Evolutionary conservation across 2,113 vertebrate genomes (phyloP).

Genomic region (Gopherus evgoodei): DNA sequence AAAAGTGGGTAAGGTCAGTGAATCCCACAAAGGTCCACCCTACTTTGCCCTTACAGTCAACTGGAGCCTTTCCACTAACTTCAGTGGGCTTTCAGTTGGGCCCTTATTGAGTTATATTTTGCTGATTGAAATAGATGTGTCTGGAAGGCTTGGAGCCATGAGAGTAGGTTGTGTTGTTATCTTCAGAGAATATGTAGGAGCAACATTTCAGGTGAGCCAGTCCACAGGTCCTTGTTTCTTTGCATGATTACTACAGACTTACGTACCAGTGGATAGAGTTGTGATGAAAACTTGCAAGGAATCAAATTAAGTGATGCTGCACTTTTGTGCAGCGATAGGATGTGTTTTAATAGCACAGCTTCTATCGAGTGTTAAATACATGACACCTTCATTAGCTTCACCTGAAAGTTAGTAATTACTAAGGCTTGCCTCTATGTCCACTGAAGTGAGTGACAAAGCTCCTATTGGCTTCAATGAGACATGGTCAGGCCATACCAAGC

Average conservation of each 20-base stretch:
- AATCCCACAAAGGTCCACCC: too few relatives aligned
- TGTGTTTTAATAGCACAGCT: not conserved
- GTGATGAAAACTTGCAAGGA: not conserved
- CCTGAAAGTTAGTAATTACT: not conserved
- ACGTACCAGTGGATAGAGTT: not conserved
- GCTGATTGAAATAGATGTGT: not conserved
- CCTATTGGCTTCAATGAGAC: not conserved
- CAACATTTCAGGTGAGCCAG: not conserved
- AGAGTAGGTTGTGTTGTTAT: not conserved
- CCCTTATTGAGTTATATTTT: not conserved
- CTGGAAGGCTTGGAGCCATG: not conserved
- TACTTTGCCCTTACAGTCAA: not conserved
- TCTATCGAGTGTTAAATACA: not conserved
- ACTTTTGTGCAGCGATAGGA: not conserved
- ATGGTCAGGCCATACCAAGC: not conserved
- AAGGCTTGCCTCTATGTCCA: not conserved
- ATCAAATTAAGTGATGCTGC: not conserved
- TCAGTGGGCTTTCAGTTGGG: not conserved
- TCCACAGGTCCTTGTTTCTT: not conserved
- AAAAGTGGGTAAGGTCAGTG: too few relatives aligned
- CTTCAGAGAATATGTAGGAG: constrained; percentile 10
- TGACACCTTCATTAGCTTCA: not conserved
- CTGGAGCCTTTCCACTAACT: not conserved
- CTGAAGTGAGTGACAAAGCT: too few relatives aligned
- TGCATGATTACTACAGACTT: not conserved